Evolutionary conservation across 2,113 vertebrate species (phyloP), one percentile per base, ranked within the genome.

Genomic region (Rhinoderma darwinii): DNA sequence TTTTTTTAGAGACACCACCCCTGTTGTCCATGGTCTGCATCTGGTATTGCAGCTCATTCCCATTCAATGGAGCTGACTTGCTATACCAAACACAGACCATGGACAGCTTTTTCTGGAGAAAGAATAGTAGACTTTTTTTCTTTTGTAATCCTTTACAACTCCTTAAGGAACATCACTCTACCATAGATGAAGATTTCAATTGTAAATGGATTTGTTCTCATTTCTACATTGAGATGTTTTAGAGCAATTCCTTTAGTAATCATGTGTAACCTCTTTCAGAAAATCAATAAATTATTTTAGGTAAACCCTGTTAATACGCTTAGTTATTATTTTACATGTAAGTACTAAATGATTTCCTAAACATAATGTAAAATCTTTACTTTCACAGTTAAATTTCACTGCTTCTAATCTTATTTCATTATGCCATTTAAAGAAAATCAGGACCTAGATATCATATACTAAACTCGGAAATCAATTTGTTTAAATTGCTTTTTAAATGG

Each of bases 381-480:
- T 14, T 27, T 44, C 4, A 43, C 22, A 43, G 72, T 43, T 41
- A 25, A 43, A 41, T 22, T 25, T 43, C n/a, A 4, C 35, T 41
- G 6, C 9, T 68, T 68, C 12, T 68, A 66, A 30, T 66, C 61
- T 66, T 66, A 30, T 66, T 66, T 66, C 35, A 41, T 74, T 39
- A 41, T 17, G 43, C 32, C 20, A 39, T 72, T 17, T 72, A 72
- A 39, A 39, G 35, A 43, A 41, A 43, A 73, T 73, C 39, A 73
- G 39, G 10, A 75, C 44, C 41, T 25, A 22, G 37, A 73, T 41
- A 25, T 73, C 35, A 73, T 41, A 73, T 25, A 41, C 8, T 41
- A 41, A 73, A 41, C 70, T 73, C 41, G 11, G 20, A 73, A 73
- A 73, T 73, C 35, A 73, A 73, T 39, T 73, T 73, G 35, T 73